Conservation (phyloP, 2,113 vertebrate species). For the Lepus americanus region DNA sequence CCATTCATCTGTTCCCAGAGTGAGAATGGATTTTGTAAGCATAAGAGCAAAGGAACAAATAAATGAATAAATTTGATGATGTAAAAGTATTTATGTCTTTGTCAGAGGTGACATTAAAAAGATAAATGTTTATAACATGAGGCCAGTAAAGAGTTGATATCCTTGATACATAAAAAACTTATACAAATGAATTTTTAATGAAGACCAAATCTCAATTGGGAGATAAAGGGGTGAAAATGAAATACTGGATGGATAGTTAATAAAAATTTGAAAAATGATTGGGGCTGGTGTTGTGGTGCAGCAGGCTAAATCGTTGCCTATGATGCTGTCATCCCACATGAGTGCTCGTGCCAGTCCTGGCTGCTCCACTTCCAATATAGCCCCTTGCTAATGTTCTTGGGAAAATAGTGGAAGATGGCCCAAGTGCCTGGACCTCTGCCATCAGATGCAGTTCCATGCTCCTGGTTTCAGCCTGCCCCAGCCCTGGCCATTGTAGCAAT, state of each 20-base stretch:
- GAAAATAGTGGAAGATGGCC: no score
- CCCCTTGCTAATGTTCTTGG: no score
- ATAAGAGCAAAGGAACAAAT: background rate
- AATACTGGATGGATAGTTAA: background rate
- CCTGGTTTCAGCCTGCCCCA: no score
- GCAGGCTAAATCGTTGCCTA: no score
- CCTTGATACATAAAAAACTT: background rate
- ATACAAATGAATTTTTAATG: background rate
- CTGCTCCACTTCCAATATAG: no score
- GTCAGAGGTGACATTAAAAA: conserved; percentile 1
- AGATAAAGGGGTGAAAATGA: conserved; percentile 16
- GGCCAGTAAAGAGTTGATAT: background rate
- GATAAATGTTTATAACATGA: background rate
- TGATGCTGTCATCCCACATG: no score
- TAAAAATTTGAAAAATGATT: background rate
- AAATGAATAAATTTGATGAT: background rate
- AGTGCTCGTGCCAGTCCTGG: no score
- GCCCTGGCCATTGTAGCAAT: no score
- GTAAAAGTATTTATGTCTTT: background rate
- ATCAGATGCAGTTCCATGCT: no score
- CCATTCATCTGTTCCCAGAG: background rate
- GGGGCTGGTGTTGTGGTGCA: no score
- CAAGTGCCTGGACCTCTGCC: no score
- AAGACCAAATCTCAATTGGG: background rate
- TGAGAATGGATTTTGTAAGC: background rate